These are phyloP conservation scores for Drosophila sechellia DNA, from an alignment of 1,140 invertebrate genomes.

Conservation along the genomic window DNA sequence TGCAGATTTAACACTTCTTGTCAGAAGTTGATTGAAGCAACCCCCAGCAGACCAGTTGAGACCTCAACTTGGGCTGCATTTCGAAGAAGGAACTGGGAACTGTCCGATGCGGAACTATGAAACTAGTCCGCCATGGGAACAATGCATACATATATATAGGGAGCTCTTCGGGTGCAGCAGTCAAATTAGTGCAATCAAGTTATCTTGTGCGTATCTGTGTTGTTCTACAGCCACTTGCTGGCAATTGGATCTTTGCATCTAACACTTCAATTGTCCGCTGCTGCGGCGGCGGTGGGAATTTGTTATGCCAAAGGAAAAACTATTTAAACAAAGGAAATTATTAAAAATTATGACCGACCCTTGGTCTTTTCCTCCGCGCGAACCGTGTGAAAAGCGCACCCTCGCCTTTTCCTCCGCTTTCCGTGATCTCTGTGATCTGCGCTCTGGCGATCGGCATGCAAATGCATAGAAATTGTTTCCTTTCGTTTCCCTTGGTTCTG, in stretches of 20 bases:
- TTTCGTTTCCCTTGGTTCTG: slow-evolving; percentile 54
- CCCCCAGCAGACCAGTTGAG: slow-evolving; percentile 75
- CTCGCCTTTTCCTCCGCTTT: slow-evolving; percentile 28
- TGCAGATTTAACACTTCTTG: slow-evolving; percentile 84
- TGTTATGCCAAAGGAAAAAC: slow-evolving; percentile 76
- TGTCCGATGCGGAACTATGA: slow-evolving; percentile 78
- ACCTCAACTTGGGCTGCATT: slow-evolving; percentile 15
- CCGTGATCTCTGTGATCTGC: slow-evolving; percentile 6
- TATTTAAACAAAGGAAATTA: slow-evolving; percentile 83
- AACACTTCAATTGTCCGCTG: slow-evolving; percentile 74
- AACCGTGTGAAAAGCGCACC: slow-evolving; percentile 77
- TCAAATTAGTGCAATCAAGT: slow-evolving; percentile 84
- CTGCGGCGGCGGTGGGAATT: slow-evolving; percentile 64
- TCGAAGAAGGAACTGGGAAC: slow-evolving; percentile 73
- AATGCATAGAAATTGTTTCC: slow-evolving; percentile 55
- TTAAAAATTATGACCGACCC: slow-evolving; percentile 80
- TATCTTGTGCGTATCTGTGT: slow-evolving; percentile 73
- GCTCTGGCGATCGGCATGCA: slow-evolving; percentile 19
- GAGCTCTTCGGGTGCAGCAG: slow-evolving; percentile 19
- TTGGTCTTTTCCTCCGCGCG: slow-evolving; percentile 12
- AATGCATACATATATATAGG: not conserved
- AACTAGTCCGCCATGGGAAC: slow-evolving; percentile 70
- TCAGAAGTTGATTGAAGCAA: slow-evolving; percentile 83
- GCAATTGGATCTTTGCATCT: slow-evolving; percentile 82
- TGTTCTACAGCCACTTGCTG: slow-evolving; percentile 59